Evolutionary conservation across 2,797 vertebrate genomes (phyloP).

Genomic region (Sebastes steindachneri): DNA sequence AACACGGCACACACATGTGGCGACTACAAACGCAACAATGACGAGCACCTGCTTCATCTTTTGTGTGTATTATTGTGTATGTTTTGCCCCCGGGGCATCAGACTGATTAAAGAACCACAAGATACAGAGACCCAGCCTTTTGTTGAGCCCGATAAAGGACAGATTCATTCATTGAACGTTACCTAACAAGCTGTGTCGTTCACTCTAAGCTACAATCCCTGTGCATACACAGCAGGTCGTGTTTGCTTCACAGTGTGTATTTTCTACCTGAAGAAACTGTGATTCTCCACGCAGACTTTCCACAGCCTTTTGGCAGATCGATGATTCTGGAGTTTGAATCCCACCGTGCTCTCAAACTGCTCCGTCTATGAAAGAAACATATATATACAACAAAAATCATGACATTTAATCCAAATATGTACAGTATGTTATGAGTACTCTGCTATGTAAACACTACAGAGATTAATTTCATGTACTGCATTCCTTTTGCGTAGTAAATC

Average conservation of each 20-base stretch:
- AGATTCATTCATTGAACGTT: background rate
- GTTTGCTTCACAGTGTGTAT: background rate
- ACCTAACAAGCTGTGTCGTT: background rate
- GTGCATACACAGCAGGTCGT: background rate
- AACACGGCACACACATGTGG: background rate
- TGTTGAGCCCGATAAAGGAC: background rate
- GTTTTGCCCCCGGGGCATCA: background rate
- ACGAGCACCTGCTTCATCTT: slow-evolving; percentile 7
- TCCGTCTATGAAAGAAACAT: slow-evolving; percentile 85
- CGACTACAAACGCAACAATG: background rate
- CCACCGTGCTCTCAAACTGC: slow-evolving; percentile 98
- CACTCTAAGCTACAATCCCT: background rate
- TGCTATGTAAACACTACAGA: background rate
- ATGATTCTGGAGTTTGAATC: slow-evolving; percentile 97
- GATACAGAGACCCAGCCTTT: background rate
- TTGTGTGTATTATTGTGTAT: background rate
- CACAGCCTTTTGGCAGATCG: slow-evolving; percentile 95
- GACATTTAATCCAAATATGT: background rate
- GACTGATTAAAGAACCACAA: slow-evolving; percentile 7
- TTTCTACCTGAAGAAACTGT: slow-evolving; percentile 97
- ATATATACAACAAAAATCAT: background rate
- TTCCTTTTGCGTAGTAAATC: background rate
- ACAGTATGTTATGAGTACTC: background rate
- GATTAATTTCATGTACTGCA: background rate
- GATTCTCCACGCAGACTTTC: slow-evolving; percentile 99